Base-by-base conservation (phyloP, 2,797 vertebrate species). In the Hybognathus amarus region DNA sequence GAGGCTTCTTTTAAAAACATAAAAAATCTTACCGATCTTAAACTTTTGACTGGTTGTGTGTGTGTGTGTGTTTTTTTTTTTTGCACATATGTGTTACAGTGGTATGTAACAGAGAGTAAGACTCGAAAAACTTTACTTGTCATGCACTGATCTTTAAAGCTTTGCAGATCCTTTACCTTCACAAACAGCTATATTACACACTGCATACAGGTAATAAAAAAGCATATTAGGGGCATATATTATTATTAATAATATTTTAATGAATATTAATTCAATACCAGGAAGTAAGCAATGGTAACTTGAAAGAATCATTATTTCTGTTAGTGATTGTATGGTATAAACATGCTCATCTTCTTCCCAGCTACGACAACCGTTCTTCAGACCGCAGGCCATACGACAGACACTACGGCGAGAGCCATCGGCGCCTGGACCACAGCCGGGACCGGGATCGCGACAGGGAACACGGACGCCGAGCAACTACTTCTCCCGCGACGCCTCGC, bases 351-450 rank as follows among this genome's bases (percentile, higher is more conserved):
- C 42, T 69, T 20, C 77, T 77, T 47, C n/a, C 89, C 85, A 99
- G 97, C 92, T 98, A 93, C 30, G 96, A 97, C 1, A 96, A 98
- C 90, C 97, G 94, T 56, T 98, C 97, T 0, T 91, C 93, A 0
- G 98, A 99, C 90, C 94, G 96, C 69, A 92, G 97, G 81, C 94
- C 95, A 0, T 97, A 97, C 2, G 96, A 97, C 87, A 91, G 97
- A 85, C 94, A 96, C 77, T 98, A 95, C 92, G 96, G 95, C 77
- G 97, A 97, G 79, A 95, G 95, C 92, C 97, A 97, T 89, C 91
- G 97, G 42, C 95, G 95, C 17, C 93, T 96, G 6, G 96, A 96
- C 82, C 97, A 95, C 89, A 97, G 96, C 89, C 92, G 96, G 2
- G 97, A 97, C 66, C 94, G 94, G 86, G 96, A 20, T 54, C 89